Base-by-base conservation (phyloP, 2,113 vertebrate species). In the Hippocampus barbouri region DNA sequence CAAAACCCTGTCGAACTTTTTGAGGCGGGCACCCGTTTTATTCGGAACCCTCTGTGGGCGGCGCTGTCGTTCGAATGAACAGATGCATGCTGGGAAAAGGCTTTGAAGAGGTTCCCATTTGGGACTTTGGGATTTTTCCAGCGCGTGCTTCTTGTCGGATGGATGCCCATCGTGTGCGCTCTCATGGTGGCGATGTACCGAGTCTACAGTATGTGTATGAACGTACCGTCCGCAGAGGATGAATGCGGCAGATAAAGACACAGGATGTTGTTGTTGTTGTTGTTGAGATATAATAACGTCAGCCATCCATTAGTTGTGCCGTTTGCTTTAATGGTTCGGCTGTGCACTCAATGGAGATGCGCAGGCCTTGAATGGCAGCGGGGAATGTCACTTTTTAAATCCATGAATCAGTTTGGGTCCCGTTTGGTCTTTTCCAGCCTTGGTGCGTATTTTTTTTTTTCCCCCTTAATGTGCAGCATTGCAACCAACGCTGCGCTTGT, bases 251-350 rank as follows among this genome's bases (percentile, higher is more conserved):
- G 9, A 53, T 9, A 49, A 68, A 51, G 21, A 43, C 79, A 79
- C 75, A 75, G 66, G 78, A 80, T 87, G 84, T 76, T 81, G 73
- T 87, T 84, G 81, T 87, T 84, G 81, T 84, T 77, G 73, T 87
- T 84, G 81, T 84, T 74, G 77, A 80, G 73, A 70, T 81, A 64
- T 87, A 85, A 87, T 80, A 77, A 75, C 81, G 84, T 89, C 82
- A 89, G 84, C 79, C 72, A 81, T 84, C 78, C 83, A 90, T 89
- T 88, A 87, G 80, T 79, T 23, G 76, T 64, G 63, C 66, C 78
- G 63, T 78, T 69, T 64, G 45, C 16, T 27, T 68, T 78, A 81
- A 87, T 87, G 79, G 69, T 65, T 70, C 10, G 14, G 11, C 25
- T 23, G 63, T 60, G 57, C 11, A 80, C 51, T 81, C 67, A 84